Evolutionary conservation across 2,113 vertebrate species (phyloP).

Genomic region (Actenoides lindsayi): DNA sequence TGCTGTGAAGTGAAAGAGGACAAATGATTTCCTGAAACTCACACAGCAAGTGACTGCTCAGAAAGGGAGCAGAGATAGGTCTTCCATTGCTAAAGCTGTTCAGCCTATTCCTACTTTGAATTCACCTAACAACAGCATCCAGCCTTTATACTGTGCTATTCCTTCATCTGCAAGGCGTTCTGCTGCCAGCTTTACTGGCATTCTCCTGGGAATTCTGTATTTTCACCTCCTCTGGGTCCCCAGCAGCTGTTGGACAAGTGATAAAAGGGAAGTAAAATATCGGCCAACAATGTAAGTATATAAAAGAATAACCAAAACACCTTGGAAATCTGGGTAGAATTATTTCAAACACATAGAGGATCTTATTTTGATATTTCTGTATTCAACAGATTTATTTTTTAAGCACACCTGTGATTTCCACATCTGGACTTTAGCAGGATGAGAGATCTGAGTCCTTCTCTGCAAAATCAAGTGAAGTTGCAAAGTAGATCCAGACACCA

Average conservation of each 20-base stretch:
- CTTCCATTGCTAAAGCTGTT: not conserved
- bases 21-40: not conserved
- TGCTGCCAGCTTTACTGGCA: not conserved
- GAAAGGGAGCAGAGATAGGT: not conserved
- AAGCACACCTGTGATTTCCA: slow-evolving; percentile 22
- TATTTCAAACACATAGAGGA: slow-evolving; percentile 16
- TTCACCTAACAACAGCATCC: not conserved
- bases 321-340: slow-evolving; percentile 54
- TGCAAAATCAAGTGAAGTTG: slow-evolving; percentile 21
- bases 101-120: not conserved
- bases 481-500: slow-evolving; percentile 40
- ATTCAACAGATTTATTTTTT: slow-evolving; percentile 6
- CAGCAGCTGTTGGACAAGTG: slow-evolving; percentile 7
- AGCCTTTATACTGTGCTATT: not conserved
- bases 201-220: not conserved
- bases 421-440: slow-evolving; percentile 7
- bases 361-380: slow-evolving; percentile 44
- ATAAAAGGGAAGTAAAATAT: slow-evolving; percentile 26
- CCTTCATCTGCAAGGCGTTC: not conserved
- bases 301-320: slow-evolving; percentile 1
- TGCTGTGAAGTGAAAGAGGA: not conserved
- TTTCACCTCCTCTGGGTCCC: slow-evolving; percentile 6
- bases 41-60: not conserved
- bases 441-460: not conserved
- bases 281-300: not conserved